Evolutionary conservation across 2,888 invertebrate genomes (phyloP).

Genomic region (Drosophila prostipennis): DNA sequence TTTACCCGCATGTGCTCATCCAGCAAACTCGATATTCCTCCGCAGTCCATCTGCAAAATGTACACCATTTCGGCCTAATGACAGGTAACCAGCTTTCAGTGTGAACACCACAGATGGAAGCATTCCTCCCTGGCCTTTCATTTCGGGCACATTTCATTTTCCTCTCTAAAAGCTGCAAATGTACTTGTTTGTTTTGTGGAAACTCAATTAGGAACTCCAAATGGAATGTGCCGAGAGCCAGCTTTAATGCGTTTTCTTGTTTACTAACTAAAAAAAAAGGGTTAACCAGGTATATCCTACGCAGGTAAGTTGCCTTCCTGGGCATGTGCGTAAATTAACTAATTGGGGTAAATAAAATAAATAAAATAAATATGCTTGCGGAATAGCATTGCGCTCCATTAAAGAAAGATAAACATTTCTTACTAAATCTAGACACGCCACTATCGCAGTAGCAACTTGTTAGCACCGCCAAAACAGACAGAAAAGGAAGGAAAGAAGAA

Average conservation of each 20-base stretch:
- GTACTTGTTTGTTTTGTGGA: conserved; percentile 18
- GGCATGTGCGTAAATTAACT: conserved; percentile 34
- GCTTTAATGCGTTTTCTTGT: not conserved
- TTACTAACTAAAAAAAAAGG: conserved; percentile 7
- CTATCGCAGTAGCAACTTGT: conserved; percentile 31
- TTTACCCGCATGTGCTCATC: conserved; percentile 29
- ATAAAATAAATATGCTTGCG: conserved; percentile 37
- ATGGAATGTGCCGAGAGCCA: conserved; percentile 11
- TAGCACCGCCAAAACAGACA: conserved; percentile 10
- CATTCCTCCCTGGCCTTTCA: not conserved
- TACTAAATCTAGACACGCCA: conserved; percentile 39
- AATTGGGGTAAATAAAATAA: conserved; percentile 57
- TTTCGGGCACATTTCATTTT: not conserved
- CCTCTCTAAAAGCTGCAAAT: not conserved
- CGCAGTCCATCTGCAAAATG: conserved; percentile 13
- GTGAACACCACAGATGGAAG: conserved; percentile 11
- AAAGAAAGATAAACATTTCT: conserved; percentile 36
- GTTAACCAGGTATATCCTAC: conserved; percentile 8
- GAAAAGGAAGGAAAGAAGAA: conserved; percentile 4
- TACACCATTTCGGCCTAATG: conserved; percentile 10
- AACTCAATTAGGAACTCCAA: conserved; percentile 23
- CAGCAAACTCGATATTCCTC: not conserved
- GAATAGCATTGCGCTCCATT: conserved; percentile 31
- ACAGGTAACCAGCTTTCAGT: conserved; percentile 7
- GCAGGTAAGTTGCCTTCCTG: not conserved